phyloP scores from a whole-genome alignment of 2,797 vertebrate genomes.

The Apogon talboti region DNA sequence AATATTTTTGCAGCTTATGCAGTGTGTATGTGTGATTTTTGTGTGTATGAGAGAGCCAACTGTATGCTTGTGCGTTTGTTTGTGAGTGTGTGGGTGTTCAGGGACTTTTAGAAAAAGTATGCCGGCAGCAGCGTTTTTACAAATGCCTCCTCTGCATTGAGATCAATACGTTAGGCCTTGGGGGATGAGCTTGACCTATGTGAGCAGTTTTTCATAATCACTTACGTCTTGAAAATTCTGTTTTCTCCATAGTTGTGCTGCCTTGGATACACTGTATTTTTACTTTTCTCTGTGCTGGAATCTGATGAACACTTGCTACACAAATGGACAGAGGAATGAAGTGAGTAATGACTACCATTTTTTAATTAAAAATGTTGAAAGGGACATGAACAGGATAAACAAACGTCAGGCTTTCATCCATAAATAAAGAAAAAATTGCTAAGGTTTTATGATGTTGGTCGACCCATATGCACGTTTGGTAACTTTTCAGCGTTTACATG shows the following conservation, averaged over 20 bases:
- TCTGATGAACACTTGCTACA: not conserved
- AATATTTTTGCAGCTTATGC: slow-evolving; percentile 4
- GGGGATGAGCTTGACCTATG: slow-evolving; percentile 65
- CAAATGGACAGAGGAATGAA: not conserved
- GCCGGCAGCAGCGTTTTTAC: slow-evolving; percentile 69
- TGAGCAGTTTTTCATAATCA: slow-evolving; percentile 69
- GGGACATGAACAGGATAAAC: not conserved
- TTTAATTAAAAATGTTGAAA: slow-evolving; percentile 3
- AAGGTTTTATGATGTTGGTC: not conserved
- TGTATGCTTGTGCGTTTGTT: slow-evolving; percentile 49
- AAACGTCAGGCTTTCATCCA: not conserved
- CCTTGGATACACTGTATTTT: slow-evolving; percentile 15
- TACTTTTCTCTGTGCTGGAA: slow-evolving; percentile 3
- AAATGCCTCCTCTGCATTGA: slow-evolving; percentile 75
- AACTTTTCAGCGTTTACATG: not conserved
- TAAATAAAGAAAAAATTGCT: not conserved
- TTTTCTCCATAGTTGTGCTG: slow-evolving; percentile 11
- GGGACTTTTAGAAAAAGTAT: slow-evolving; percentile 65
- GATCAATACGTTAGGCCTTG: slow-evolving; percentile 70
- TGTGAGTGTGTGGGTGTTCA: slow-evolving; percentile 67
- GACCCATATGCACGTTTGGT: not conserved
- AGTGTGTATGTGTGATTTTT: slow-evolving; percentile 17
- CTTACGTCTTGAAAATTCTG: slow-evolving; percentile 46
- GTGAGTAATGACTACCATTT: slow-evolving; percentile 4
- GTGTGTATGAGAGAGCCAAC: not conserved